Evolutionary conservation across 2,113 vertebrate genomes (phyloP), one percentile per base, ranked within the genome.

Genomic region (Clarias macrocephalus): DNA sequence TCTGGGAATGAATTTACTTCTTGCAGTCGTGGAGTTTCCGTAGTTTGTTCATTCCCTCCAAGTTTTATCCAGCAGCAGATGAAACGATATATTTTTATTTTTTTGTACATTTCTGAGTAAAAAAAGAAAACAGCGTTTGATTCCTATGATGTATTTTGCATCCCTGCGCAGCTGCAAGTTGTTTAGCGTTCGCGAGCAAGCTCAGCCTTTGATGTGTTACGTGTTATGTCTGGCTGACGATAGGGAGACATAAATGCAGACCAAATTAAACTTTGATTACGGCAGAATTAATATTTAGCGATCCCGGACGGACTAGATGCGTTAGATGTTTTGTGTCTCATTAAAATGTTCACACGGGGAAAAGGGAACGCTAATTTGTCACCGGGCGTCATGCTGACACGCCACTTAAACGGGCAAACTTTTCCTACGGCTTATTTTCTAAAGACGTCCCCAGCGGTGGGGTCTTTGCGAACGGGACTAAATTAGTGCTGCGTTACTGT

Each of bases 1-100:
- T 92, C 88, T 73, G 23, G 59, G 33, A 83, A 83, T 68, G 5
- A 48, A 15, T 66, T 86, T 92, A 86, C 91, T 93, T 89, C 54
- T 91, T 93, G 87, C 87, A 90, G 87, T 15, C 8, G 37, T 52
- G 12, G 85, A 90, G 89, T 54, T 87, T 92, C 87, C 15, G 37
- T 28, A 70, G 56, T 83, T 68, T 60, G 25, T 25, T 57, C 1
- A 65, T 30, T 52, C 33, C 5, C 57, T 10, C n/a, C 54, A 68
- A 33, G 37, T 75, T 70, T 68, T 37, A 23, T 37, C n/a, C n/a
- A 57, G 28, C 25, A 59, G 68, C 18, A 48, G 57, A 76, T 85
- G 56, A 52, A 28, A 76, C 19, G 19, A 62, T 75, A 37, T 75
- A 5, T 15, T 70, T 83, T 42, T 48, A 8, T 21, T 3, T 65